phyloP scores from a whole-genome alignment of 1,140 invertebrate genomes.

The Odontomachus brunneus region DNA sequence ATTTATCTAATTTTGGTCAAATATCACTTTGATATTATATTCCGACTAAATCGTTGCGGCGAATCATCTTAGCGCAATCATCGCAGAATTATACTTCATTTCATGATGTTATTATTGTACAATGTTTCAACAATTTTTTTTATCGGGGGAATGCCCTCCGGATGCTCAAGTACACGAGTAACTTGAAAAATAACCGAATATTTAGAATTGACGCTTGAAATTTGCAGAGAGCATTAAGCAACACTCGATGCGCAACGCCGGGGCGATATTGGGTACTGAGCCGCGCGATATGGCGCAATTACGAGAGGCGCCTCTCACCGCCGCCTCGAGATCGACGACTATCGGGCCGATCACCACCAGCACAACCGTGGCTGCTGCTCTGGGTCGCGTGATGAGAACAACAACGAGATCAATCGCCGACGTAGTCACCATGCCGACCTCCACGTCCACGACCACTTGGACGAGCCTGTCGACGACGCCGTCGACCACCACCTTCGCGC shows the following conservation, averaged over 20 bases:
- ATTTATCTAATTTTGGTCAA: no score
- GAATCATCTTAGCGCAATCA: no score
- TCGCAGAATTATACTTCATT: no score
- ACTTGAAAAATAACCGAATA: no score
- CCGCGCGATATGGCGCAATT: conserved; percentile 81
- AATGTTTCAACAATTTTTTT: no score
- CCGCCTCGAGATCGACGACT: conserved; percentile 66
- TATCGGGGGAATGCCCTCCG: no score
- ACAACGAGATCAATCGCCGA: conserved; percentile 81
- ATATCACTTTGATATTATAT: no score
- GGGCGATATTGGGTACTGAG: conserved; percentile 87
- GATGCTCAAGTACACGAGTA: no score
- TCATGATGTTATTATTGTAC: no score
- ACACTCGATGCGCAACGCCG: conserved; percentile 87
- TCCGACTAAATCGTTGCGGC: no score
- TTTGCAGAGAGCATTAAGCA: conserved; percentile 87
- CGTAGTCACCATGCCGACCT: conserved; percentile 77
- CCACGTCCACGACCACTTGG: conserved; percentile 80
- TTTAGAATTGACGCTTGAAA: not conserved
- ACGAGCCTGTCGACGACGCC: conserved; percentile 63
- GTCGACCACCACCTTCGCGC: conserved; percentile 66
- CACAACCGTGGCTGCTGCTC: conserved; percentile 76
- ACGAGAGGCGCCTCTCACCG: conserved; percentile 72
- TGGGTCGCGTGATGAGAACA: conserved; percentile 80
- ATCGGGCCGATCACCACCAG: conserved; percentile 72